phyloP scores from a whole-genome alignment of 2,888 invertebrate species.

The Tuta absoluta region DNA sequence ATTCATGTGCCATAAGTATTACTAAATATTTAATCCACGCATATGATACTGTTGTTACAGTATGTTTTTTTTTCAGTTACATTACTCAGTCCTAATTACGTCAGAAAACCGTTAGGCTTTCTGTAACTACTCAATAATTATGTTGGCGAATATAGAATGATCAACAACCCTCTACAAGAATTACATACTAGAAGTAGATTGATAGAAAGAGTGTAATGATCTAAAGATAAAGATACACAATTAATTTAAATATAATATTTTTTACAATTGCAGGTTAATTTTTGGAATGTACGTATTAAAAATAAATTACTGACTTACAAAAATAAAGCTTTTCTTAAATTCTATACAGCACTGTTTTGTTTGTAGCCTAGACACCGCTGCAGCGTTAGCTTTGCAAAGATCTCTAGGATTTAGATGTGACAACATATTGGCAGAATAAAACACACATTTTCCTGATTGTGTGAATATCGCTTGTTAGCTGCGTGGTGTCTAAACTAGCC shows the following conservation, averaged over 20 bases:
- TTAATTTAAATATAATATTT: background rate
- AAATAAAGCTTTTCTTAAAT: conserved; percentile 16
- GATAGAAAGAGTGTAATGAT: conserved; percentile 1
- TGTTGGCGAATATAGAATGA: background rate
- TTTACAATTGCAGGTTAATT: conserved; percentile 8
- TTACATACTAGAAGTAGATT: background rate
- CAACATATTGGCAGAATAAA: too few relatives aligned
- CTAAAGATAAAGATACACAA: conserved; percentile 12
- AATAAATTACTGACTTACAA: conserved; percentile 19
- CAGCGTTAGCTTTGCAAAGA: background rate
- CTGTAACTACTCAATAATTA: background rate
- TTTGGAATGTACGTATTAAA: conserved; percentile 15
- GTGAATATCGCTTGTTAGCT: background rate
- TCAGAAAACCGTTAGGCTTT: background rate
- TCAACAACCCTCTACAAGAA: background rate
- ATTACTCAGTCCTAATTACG: too few relatives aligned
- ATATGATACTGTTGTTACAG: too few relatives aligned
- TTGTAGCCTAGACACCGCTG: background rate
- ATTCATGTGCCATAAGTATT: too few relatives aligned
- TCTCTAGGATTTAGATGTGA: background rate
- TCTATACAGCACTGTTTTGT: background rate
- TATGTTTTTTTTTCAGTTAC: too few relatives aligned
- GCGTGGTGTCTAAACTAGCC: background rate
- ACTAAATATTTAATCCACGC: too few relatives aligned
- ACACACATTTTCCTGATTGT: too few relatives aligned